Evolutionary conservation across 2,888 invertebrate species (phyloP), one percentile per base, ranked within the genome.

Genomic region (Cheilosia pagana): DNA sequence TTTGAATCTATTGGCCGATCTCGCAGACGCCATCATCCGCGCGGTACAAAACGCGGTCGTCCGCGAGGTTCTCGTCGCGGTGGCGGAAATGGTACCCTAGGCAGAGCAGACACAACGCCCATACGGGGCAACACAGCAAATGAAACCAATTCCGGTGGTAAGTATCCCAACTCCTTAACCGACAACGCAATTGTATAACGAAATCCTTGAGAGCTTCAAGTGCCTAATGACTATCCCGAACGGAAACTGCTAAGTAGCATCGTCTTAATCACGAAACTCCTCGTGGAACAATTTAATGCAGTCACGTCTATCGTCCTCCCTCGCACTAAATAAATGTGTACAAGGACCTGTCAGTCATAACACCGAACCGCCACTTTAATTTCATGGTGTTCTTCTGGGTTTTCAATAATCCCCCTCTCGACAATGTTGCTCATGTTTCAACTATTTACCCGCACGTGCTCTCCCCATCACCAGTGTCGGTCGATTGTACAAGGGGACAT

Each of bases 31-130:
- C 92, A 92, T 88, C 90, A 91, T 89, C 92, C 92, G 78, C 94
- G 95, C 39, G 93, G 94, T 57, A 94, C 95, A 1, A 94, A 95
- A 88, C 94, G 96, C 19, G 96, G 96, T 0, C 93, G 96, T 57
- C 96, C 96, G 60, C 93, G 96, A 63, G 96, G 96, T 74, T 95
- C 95, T 0, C 92, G 95, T 1, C 93, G 95, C 88, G 93, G 94
- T 59, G 94, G 89, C 87, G 93, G 90, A 87, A 90, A 90, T 88
- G 92, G 92, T 55, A 89, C 92, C 67, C 88, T 90, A 35, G 89
- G 89, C 67, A 89, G 91, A 87, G 43, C 85, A 25, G 88, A 87
- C 48, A 43, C 31, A 87, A 88, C 0, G 90, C 89, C 16, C 88
- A 89, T 72, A 3, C 25, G 41, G 59, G 55, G 62, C 89, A 91